Evolutionary conservation across 2,797 vertebrate genomes (phyloP).

Genomic region (Echeneis naucrates): DNA sequence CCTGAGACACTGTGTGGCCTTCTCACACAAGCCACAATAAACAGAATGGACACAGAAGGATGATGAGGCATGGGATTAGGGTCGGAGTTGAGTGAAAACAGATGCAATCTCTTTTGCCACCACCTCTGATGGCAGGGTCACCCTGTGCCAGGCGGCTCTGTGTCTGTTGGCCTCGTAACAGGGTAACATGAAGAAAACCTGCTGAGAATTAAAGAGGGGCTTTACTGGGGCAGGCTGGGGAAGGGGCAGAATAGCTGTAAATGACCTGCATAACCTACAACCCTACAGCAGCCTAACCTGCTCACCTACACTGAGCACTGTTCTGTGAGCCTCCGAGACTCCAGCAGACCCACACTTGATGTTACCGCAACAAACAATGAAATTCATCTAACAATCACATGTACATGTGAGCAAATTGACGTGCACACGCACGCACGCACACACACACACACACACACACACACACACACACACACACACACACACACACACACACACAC

Average conservation of each 20-base stretch:
- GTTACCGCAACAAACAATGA: slow-evolving; percentile 62
- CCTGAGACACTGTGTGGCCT: slow-evolving; percentile 86
- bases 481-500: slow-evolving; percentile 6
- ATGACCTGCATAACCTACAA: slow-evolving; percentile 72
- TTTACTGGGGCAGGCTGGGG: slow-evolving; percentile 41
- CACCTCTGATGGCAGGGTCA: slow-evolving; percentile 70
- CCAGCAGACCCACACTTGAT: slow-evolving; percentile 64
- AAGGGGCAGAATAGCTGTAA: slow-evolving; percentile 68
- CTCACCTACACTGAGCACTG: slow-evolving; percentile 56
- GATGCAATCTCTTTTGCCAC: slow-evolving; percentile 72
- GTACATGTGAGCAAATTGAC: slow-evolving; percentile 66
- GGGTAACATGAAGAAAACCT: slow-evolving; percentile 60
- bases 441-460: slow-evolving; percentile 19
- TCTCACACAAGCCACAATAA: slow-evolving; percentile 70
- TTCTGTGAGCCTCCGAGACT: slow-evolving; percentile 57
- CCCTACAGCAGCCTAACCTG: slow-evolving; percentile 75
- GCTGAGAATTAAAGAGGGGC: slow-evolving; percentile 56
- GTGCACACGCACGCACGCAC: slow-evolving; percentile 28
- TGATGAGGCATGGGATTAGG: slow-evolving; percentile 56
- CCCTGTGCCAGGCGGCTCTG: slow-evolving; percentile 63
- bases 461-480: slow-evolving; percentile 5
- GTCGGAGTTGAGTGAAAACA: slow-evolving; percentile 66
- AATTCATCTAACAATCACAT: slow-evolving; percentile 66
- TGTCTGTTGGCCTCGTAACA: slow-evolving; percentile 65
- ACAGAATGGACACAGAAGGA: slow-evolving; percentile 77